A percentile compares a stretch with the other conserved stretches of the same genome.
Evolutionary conservation across 2,113 vertebrate genomes (phyloP).

Genomic region (Garra rufa): DNA sequence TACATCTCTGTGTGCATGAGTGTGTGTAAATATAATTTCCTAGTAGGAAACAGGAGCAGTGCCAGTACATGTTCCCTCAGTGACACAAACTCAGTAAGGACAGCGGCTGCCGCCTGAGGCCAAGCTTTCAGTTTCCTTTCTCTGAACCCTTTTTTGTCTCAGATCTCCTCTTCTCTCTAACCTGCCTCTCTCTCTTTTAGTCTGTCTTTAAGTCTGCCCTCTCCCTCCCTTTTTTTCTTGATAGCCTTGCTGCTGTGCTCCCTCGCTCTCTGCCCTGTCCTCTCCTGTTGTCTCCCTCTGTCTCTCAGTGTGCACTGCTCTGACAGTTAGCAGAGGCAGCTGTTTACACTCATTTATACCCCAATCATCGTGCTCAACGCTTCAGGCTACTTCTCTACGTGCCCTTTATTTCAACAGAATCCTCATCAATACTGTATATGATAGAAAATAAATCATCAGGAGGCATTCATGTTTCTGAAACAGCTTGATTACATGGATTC

Average conservation of each 20-base stretch:
- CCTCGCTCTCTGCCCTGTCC: slow-evolving; percentile 11
- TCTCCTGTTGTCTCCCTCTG: slow-evolving; percentile 1
- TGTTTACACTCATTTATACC: slow-evolving; percentile 77
- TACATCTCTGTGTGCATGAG: slow-evolving; percentile 26
- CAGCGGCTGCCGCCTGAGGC: slow-evolving; percentile 49
- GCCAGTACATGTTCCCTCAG: slow-evolving; percentile 48
- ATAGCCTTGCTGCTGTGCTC: slow-evolving; percentile 9
- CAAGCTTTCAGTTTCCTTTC: slow-evolving; percentile 52
- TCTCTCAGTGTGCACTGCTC: slow-evolving; percentile 58
- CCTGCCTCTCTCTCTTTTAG: slow-evolving; percentile 4
- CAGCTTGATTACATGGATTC: neutral
- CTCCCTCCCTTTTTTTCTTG: neutral
- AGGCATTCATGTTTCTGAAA: slow-evolving; percentile 20
- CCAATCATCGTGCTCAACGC: slow-evolving; percentile 67
- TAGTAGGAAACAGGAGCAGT: slow-evolving; percentile 32
- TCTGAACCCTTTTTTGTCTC: slow-evolving; percentile 24
- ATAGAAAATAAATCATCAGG: neutral
- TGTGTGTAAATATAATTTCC: slow-evolving; percentile 47
- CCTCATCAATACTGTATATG: slow-evolving; percentile 17
- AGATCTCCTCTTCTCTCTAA: slow-evolving; percentile 25
- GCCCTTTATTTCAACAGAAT: slow-evolving; percentile 36
- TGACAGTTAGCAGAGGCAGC: slow-evolving; percentile 79
- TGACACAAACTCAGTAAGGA: slow-evolving; percentile 53
- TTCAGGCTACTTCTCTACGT: slow-evolving; percentile 57
- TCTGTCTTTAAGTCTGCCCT: neutral